A percentile compares a stretch with the other conserved stretches of the same genome.
phyloP scores from a whole-genome alignment of 2,888 invertebrate genomes.

The Agrypnus murinus region DNA sequence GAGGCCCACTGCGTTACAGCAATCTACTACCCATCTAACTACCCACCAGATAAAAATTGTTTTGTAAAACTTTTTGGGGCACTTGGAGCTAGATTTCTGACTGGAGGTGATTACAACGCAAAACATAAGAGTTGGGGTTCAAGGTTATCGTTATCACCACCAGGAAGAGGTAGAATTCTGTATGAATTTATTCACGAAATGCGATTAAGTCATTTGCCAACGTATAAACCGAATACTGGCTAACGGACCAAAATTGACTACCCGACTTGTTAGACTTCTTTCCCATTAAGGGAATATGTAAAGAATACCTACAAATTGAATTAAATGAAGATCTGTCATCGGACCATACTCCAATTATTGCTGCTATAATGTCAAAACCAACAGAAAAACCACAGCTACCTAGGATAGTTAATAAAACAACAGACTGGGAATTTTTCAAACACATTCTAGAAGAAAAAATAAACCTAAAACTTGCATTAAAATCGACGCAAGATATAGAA shows the following conservation, averaged over 20 bases:
- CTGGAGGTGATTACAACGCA: slow-evolving; percentile 35
- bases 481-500: slow-evolving; percentile 11
- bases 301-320: slow-evolving; percentile 30
- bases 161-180: slow-evolving; percentile 29
- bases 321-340: slow-evolving; percentile 48
- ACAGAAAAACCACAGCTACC: neutral
- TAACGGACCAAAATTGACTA: slow-evolving; percentile 42
- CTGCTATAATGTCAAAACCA: slow-evolving; percentile 16
- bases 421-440: slow-evolving; percentile 18
- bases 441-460: slow-evolving; percentile 1
- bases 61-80: slow-evolving; percentile 5
- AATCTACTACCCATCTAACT: slow-evolving; percentile 15
- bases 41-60: slow-evolving; percentile 21
- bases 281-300: slow-evolving; percentile 40
- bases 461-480: slow-evolving; percentile 4
- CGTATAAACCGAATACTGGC: slow-evolving; percentile 51
- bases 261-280: slow-evolving; percentile 53
- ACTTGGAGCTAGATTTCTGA: slow-evolving; percentile 31
- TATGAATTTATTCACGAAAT: slow-evolving; percentile 13
- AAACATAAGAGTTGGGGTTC: slow-evolving; percentile 42
- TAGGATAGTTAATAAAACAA: slow-evolving; percentile 16
- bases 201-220: slow-evolving; percentile 30
- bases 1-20: slow-evolving; percentile 13
- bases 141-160: slow-evolving; percentile 22
- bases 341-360: slow-evolving; percentile 37